Evolutionary conservation across 2,797 vertebrate genomes (phyloP), one percentile per base, ranked within the genome.

Genomic region (Diplodus sargus): DNA sequence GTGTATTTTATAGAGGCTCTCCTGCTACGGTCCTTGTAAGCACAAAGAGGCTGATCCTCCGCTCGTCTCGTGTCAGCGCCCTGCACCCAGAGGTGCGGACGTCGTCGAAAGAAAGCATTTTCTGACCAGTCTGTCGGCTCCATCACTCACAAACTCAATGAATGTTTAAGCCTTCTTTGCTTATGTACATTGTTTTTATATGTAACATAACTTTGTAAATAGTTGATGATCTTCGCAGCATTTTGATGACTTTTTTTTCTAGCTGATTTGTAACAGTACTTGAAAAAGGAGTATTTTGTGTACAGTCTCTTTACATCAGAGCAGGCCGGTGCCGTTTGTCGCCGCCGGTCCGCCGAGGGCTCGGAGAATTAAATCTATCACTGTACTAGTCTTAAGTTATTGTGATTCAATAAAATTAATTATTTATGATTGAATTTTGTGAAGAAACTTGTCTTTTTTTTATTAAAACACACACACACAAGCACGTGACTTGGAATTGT

Each of bases 371-470:
- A 94, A 96, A 96, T 92, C 95, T 95, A 97, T 97, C 96, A 97
- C 97, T 98, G 97, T 98, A 97, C 95, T 96, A 95, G 97, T 97
- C 97, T 97, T 99, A 99, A 99, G 96, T 99, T 99, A 99, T 99
- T 97, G 97, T 96, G 95, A 97, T 96, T 96, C 95, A 99, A 99
- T 99, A 98, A 98, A 98, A 96, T 95, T 91, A 93, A 97, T 96
- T 99, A 98, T 99, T 99, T 99, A 98, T 94, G 88, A 89, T 71
- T 89, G 74, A 85, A 82, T 81, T 72, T 68, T 70, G 74, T 73
- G 28, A 4, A 28, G 13, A 17, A 20, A 28, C 1, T 0, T 20
- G 25, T 43, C 6, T 52, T 54, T 25, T 42, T 28, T 28, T 28
- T 25, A 12, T 63, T 20, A 30, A 28, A 48, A 13, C n/a, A 4